Evolutionary conservation across 2,113 vertebrate genomes (phyloP).

Genomic region (Pithys albifrons): DNA sequence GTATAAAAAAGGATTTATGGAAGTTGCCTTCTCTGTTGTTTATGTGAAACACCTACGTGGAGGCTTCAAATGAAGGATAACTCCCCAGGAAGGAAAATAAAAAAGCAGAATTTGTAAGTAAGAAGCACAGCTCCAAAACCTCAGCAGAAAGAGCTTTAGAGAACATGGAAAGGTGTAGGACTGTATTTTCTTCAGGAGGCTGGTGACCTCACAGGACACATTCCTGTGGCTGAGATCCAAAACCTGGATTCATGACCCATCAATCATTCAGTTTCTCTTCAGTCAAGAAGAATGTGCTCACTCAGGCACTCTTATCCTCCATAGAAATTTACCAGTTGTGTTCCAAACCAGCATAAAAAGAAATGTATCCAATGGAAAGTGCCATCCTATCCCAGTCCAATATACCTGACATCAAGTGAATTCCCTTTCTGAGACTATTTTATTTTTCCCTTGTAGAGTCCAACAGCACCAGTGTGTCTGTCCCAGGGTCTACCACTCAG

Average conservation of each 20-base stretch:
- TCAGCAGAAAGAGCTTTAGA: not conserved
- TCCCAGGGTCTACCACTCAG: not conserved
- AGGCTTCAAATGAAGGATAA: not conserved
- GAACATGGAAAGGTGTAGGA: fast-evolving
- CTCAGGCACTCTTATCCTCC: not conserved
- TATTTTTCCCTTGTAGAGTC: not conserved
- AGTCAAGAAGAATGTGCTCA: not conserved
- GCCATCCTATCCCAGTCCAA: not conserved
- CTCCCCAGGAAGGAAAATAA: not conserved
- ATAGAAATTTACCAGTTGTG: not conserved
- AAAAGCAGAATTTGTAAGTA: not conserved
- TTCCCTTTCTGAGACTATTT: not conserved
- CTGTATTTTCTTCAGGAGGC: not conserved
- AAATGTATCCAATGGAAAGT: not conserved
- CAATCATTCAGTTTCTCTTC: not conserved
- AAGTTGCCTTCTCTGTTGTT: not conserved
- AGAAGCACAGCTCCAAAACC: not conserved
- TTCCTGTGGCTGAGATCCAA: not conserved
- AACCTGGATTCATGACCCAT: not conserved
- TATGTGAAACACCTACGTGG: not conserved
- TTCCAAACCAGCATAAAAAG: not conserved
- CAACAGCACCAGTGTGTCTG: not conserved
- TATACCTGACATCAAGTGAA: not conserved
- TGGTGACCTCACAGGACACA: not conserved
- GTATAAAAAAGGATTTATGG: not conserved